Evolutionary conservation across 2,888 invertebrate species (phyloP).

Genomic region (Drosophila neutralis): DNA sequence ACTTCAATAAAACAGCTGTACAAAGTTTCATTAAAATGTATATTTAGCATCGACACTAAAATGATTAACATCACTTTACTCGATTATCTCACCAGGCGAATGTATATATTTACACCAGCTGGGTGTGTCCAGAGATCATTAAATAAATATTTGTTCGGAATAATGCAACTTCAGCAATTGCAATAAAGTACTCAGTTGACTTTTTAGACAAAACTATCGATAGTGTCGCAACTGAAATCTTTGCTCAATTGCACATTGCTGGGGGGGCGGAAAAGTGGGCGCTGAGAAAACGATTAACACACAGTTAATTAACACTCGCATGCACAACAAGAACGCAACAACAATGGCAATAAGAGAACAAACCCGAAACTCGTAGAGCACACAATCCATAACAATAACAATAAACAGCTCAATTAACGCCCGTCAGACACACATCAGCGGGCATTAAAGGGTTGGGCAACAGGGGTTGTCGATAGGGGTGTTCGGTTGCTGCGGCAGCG

Average conservation of each 20-base stretch:
- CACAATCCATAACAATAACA: conserved; percentile 48
- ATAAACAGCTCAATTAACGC: conserved; percentile 79
- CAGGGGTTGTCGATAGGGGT: not conserved
- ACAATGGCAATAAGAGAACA: conserved; percentile 13
- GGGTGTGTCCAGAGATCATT: not conserved
- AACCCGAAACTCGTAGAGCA: conserved; percentile 5
- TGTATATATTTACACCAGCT: not conserved
- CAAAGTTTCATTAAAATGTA: not conserved
- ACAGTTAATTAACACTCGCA: conserved; percentile 60
- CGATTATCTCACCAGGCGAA: not conserved
- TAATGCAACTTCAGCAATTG: not conserved
- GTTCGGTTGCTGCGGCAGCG: not conserved
- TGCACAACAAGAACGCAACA: conserved; percentile 7
- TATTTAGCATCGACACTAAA: not conserved
- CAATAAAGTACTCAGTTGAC: not conserved
- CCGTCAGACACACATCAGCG: conserved; percentile 49
- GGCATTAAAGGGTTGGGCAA: not conserved
- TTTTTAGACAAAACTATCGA: not conserved
- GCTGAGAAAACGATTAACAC: conserved; percentile 7
- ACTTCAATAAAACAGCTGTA: not conserved
- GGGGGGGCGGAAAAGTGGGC: not conserved
- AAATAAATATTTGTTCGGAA: not conserved
- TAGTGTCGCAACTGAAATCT: not conserved
- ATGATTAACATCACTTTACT: not conserved
- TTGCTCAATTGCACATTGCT: conserved; percentile 4